A percentile compares a stretch with the other conserved stretches of the same genome.
Evolutionary conservation across 2,888 invertebrate genomes (phyloP).

Genomic region (Lithophane ornitopus): DNA sequence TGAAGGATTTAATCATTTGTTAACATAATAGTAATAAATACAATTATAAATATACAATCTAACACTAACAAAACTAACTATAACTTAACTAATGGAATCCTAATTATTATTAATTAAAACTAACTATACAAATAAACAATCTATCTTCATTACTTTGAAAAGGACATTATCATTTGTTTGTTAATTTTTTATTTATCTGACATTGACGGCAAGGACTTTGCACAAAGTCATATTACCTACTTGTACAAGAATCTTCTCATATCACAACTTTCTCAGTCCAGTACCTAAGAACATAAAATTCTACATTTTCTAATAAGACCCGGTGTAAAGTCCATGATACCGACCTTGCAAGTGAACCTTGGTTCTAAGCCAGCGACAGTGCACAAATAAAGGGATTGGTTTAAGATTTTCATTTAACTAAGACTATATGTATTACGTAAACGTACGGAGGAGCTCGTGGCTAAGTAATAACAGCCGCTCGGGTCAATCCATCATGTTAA

Average conservation of each 20-base stretch:
- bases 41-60: too few relatives aligned
- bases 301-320: conserved; percentile 43
- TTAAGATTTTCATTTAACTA: conserved; percentile 38
- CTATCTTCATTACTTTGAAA: not conserved
- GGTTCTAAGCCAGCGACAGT: conserved; percentile 29
- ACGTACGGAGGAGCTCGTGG: too few relatives aligned
- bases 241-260: not conserved
- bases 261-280: conserved; percentile 12
- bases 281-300: conserved; percentile 24
- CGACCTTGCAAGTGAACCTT: conserved; percentile 31
- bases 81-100: too few relatives aligned
- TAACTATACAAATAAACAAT: too few relatives aligned
- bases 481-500: too few relatives aligned
- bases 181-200: not conserved
- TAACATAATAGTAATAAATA: too few relatives aligned
- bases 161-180: not conserved
- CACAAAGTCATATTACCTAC: not conserved
- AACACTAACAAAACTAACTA: too few relatives aligned
- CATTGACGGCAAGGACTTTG: not conserved
- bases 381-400: conserved; percentile 44
- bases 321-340: conserved; percentile 11
- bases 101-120: too few relatives aligned
- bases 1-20: too few relatives aligned
- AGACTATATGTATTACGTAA: too few relatives aligned
- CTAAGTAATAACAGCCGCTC: too few relatives aligned